A percentile compares a stretch with the other conserved stretches of the same genome.
These are phyloP conservation scores for Delichon dasypus DNA, from an alignment of 2,797 vertebrate species.

Conservation along the genomic window DNA sequence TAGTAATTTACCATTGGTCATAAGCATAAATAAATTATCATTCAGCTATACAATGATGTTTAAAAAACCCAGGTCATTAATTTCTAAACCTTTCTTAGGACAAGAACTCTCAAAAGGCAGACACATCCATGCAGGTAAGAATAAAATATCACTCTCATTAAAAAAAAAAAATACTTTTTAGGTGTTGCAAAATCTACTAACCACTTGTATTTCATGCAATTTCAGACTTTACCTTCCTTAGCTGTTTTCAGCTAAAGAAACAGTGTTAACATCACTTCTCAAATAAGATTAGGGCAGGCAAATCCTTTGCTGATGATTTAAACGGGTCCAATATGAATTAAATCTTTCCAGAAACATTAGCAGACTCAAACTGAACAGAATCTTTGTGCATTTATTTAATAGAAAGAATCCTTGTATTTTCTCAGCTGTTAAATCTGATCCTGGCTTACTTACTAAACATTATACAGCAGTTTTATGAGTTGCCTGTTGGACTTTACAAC, in stretches of 20 bases:
- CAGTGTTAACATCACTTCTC: background rate
- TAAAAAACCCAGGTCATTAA: rapidly evolving
- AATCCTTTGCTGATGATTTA: background rate
- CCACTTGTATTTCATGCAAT: background rate
- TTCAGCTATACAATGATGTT: background rate
- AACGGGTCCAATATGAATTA: background rate
- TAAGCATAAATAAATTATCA: background rate
- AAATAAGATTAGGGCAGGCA: background rate
- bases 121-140: background rate
- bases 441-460: background rate
- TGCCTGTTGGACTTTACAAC: background rate
- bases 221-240: background rate
- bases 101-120: background rate
- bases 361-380: background rate
- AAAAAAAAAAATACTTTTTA: background rate
- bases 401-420: background rate
- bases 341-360: background rate
- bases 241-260: background rate
- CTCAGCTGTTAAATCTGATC: background rate
- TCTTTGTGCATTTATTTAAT: background rate
- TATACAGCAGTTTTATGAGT: background rate
- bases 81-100: background rate
- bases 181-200: background rate
- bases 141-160: background rate
- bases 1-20: background rate